These are phyloP conservation scores for Xiphorhynchus elegans DNA, from an alignment of 2,113 vertebrate genomes.

Conservation along the genomic window DNA sequence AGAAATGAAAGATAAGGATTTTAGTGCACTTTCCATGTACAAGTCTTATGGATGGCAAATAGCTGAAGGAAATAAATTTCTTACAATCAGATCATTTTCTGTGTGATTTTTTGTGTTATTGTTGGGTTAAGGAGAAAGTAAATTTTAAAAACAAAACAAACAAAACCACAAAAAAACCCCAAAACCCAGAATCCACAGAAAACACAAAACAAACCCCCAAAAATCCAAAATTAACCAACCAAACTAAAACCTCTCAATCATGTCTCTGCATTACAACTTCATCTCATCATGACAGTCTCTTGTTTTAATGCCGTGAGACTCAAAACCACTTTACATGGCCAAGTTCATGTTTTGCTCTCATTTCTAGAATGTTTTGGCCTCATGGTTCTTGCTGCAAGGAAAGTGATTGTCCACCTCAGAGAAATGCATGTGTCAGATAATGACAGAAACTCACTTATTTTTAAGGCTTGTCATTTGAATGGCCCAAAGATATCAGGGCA, in stretches of 20 bases:
- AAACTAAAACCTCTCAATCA: not conserved
- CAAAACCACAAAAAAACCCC: not conserved
- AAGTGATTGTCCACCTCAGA: not conserved
- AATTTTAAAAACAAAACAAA: not conserved
- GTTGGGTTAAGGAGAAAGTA: not conserved
- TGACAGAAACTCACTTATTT: not conserved
- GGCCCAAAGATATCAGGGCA: not conserved
- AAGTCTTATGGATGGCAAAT: not conserved
- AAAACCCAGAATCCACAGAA: not conserved
- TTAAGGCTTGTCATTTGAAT: not conserved
- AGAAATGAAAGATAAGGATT: not conserved
- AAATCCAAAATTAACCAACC: not conserved
- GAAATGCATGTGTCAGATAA: not conserved
- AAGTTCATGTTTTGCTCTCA: not conserved
- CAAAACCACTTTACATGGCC: rapidly evolving
- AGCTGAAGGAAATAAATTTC: not conserved
- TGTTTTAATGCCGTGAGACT: not conserved
- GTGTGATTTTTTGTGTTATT: not conserved
- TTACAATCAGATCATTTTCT: not conserved
- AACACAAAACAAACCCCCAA: not conserved
- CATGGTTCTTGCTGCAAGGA: not conserved
- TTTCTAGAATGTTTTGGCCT: not conserved
- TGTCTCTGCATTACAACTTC: not conserved
- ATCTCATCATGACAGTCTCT: not conserved
- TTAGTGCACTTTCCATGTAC: not conserved